Conservation (phyloP, 23 tunicate species). For the Styela clava region DNA sequence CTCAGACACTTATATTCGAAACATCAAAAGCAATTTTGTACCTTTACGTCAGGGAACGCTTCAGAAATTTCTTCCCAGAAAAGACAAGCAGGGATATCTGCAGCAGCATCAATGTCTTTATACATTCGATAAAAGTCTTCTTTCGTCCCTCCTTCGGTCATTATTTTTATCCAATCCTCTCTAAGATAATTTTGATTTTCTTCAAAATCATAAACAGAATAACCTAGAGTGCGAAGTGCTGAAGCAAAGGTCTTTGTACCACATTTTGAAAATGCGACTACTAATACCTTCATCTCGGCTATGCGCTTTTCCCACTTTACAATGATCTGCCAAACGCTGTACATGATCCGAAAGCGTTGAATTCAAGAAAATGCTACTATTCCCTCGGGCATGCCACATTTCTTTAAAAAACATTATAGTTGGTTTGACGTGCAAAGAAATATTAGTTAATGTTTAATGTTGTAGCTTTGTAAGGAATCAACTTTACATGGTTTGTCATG, state of each 20-base stretch:
- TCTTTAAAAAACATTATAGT: no score
- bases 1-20: no score
- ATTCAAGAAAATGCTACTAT: no score
- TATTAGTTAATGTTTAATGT: no score
- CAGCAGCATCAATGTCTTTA: constrained; percentile 21
- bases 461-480: no score
- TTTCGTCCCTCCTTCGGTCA: constrained; percentile 22
- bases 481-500: no score
- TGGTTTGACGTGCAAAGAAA: no score
- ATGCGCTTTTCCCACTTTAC: no score
- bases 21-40: no score
- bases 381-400: no score
- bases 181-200: constrained; percentile 17
- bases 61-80: constrained; percentile 28
- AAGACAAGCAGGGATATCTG: constrained; percentile 20
- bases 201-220: constrained; percentile 18
- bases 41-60: constrained; percentile 29
- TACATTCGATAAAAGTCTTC: constrained; percentile 26
- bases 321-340: no score
- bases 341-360: no score
- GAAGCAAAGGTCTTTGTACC: constrained; percentile 15
- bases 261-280: constrained; percentile 17
- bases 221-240: constrained; percentile 10
- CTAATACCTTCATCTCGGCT: constrained; percentile 6
- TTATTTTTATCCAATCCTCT: constrained; percentile 27